Evolutionary conservation across 2,888 invertebrate species (phyloP), one percentile per base, ranked within the genome.

Genomic region (Quadriops clusia): DNA sequence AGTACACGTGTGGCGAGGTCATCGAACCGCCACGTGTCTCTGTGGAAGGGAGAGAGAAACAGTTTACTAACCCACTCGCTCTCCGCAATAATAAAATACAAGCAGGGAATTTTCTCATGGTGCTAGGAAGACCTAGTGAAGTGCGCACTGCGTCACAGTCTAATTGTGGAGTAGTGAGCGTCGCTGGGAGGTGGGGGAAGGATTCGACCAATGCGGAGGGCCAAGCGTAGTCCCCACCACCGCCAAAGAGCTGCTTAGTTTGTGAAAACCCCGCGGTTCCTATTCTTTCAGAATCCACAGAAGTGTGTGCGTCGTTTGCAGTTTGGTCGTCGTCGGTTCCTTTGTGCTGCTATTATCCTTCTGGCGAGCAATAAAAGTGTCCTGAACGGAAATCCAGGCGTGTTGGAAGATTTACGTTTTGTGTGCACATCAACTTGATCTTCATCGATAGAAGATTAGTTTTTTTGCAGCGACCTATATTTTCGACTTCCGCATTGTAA

Each of bases 1-100:
- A 23, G 27, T 40, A 47, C 50, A 49, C 49, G 50, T 49, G 49
- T 45, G 40, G 44, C 39, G 47, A 46, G 50, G 50, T 50, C 50
- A 45, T 45, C 48, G 50, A 49, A 48, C 50, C 39, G 49, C 47
- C 50, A 50, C 50, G 50, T 50, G 50, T 50, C 50, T 38, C 14
- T 26, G 46, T 36, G 39, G 34, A 37, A 48, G 40, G 33, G 47
- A 44, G 49, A 46, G 23, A 33, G 40, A 30, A 18, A 30, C 34
- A 37, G 40, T 39, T 41, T 38, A 39, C 39, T 39, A 37, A 40
- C 41, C 39, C 40, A 28, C 42, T 41, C 44, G 31, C 37, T 40
- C 43, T 39, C 35, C 33, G 38, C 42, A 37, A 39, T 42, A 40
- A 36, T 36, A 39, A 39, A 41, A 37, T 36, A 38, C 39, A 34